Evolutionary conservation across 2,113 vertebrate species (phyloP).

Genomic region (Phalacrocorax pelagicus): DNA sequence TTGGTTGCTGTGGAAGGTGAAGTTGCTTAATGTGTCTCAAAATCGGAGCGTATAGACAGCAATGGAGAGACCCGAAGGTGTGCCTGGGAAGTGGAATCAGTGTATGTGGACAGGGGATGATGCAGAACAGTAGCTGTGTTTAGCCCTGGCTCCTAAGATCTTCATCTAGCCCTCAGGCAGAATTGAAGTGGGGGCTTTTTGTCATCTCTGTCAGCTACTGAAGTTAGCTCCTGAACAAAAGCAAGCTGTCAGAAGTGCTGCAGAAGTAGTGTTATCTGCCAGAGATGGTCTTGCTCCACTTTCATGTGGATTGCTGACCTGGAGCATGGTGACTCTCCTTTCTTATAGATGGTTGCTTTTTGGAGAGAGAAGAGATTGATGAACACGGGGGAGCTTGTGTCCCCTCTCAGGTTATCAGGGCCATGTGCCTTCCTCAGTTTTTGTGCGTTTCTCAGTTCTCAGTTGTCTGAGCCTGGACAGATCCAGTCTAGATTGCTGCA

Average conservation of each 20-base stretch:
- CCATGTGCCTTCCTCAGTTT: not conserved
- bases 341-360: not conserved
- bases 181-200: not conserved
- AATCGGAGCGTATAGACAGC: not conserved
- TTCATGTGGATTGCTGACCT: not conserved
- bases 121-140: not conserved
- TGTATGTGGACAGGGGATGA: not conserved
- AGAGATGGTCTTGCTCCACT: not conserved
- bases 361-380: not conserved
- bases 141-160: not conserved
- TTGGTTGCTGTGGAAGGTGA: not conserved
- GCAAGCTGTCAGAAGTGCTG: not conserved
- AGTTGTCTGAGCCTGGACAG: not conserved
- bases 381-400: not conserved
- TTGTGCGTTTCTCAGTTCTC: too few relatives aligned
- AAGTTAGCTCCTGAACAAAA: not conserved
- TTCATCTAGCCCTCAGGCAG: not conserved
- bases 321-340: not conserved
- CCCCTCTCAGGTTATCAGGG: not conserved
- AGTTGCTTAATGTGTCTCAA: not conserved
- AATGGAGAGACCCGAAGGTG: not conserved
- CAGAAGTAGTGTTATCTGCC: not conserved
- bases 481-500: not conserved
- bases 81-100: not conserved
- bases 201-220: not conserved